Evolutionary conservation across 1,140 invertebrate genomes (phyloP).

Genomic region (fruit fly (Drosophila melanogaster)): DNA sequence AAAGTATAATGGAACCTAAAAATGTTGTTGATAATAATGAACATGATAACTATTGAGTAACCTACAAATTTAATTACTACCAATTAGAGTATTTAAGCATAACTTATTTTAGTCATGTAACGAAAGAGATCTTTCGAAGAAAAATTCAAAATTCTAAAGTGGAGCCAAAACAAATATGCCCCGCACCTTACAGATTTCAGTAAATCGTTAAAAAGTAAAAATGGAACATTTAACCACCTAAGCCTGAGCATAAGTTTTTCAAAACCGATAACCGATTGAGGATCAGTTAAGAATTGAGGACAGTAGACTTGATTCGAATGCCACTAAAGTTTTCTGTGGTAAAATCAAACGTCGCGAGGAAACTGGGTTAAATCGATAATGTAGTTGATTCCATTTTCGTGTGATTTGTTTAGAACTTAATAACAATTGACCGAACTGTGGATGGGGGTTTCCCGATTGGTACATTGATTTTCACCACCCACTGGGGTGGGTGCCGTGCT

Average conservation of each 20-base stretch:
- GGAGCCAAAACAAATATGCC: neutral
- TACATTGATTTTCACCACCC: slow-evolving; percentile 58
- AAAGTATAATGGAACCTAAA: neutral
- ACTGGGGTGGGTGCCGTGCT: neutral
- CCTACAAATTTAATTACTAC: no score
- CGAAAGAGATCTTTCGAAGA: neutral
- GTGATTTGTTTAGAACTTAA: slow-evolving; percentile 18
- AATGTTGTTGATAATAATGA: no score
- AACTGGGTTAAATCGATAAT: slow-evolving; percentile 22
- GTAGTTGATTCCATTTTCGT: neutral
- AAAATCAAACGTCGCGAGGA: neutral
- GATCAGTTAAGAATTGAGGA: neutral
- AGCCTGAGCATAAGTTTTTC: neutral
- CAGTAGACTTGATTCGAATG: neutral
- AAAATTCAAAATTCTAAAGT: neutral
- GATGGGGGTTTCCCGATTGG: neutral
- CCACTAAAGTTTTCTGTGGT: neutral
- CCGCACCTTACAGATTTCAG: neutral
- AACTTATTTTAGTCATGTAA: no score
- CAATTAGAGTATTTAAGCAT: no score
- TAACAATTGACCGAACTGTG: slow-evolving; percentile 26
- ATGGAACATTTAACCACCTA: no score
- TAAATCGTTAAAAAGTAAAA: neutral
- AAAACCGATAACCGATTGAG: neutral
- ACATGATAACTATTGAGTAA: no score